Evolutionary conservation across 2,888 invertebrate species (phyloP), one percentile per base, ranked within the genome.

Genomic region (Acanthopleura granulata): DNA sequence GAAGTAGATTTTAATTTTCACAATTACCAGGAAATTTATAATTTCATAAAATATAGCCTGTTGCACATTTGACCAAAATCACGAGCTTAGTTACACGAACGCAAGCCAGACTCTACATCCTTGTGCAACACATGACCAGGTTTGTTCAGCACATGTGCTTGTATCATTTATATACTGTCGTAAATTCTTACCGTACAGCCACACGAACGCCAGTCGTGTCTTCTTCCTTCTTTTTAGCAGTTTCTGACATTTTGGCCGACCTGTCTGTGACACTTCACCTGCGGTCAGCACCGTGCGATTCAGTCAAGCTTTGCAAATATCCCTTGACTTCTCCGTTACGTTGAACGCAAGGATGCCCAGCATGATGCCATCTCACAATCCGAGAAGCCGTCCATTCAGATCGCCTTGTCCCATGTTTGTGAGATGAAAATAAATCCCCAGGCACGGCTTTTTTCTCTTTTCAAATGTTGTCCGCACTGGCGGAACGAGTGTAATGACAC

Each of bases 141-240:
- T 40, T 40, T 40, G 40, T 40, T 40, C 40, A 40, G 40, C 3
- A 40, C 40, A 40, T 9, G 40, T 40, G 40, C 40, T 9, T 40
- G 9, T 9, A 40, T 6, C 4, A 9, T 40, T 40, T 40, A 40
- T n/a, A n/a, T 40, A 40, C 40, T 40, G 40, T 40, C 40, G 3
- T 40, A 6, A 40, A 6, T 6, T 40, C 57, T 74, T 81, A 87
- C 87, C 88, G 85, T 69, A 88, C 81, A 66, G 88, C 88, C 30
- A 88, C 88, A 62, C 86, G 77, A 50, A 88, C 88, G 78, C 86
- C 57, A 57, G 57, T 87, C 50, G 83, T 81, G 75, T 87, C 85
- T 75, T 87, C 86, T 40, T 84, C 84, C 74, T 79, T 83, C 50
- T 71, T 78, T 66, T 83, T 84, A 18, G 76, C 79, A 40, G 78